These are phyloP conservation scores for Polyommatus iphigenia DNA, from an alignment of 2,888 invertebrate genomes.

Conservation along the genomic window DNA sequence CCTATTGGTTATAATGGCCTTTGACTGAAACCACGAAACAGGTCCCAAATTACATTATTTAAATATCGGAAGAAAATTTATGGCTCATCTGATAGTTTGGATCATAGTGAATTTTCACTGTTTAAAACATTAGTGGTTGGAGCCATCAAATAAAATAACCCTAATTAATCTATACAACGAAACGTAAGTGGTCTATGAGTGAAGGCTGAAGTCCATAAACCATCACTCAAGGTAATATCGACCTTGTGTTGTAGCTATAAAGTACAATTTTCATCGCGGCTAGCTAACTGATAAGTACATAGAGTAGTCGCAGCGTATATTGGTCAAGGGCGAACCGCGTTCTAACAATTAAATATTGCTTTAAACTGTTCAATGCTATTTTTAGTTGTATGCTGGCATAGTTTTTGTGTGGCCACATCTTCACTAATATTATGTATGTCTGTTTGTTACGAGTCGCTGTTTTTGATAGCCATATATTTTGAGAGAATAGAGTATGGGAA, in stretches of 20 bases:
- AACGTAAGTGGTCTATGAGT: slow-evolving; percentile 23
- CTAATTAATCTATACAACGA: neutral
- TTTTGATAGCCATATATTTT: neutral
- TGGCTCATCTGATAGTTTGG: neutral
- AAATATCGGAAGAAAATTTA: too few species aligned
- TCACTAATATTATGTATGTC: neutral
- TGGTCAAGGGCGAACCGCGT: slow-evolving; percentile 26
- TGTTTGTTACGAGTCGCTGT: neutral
- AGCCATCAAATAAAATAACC: slow-evolving; percentile 21
- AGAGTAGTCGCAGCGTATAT: slow-evolving; percentile 12
- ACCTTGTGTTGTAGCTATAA: neutral
- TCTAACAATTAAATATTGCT: slow-evolving; percentile 29
- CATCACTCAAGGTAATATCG: neutral
- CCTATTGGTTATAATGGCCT: too few species aligned
- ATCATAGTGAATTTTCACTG: neutral
- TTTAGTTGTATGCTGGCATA: slow-evolving; percentile 5
- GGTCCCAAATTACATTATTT: too few species aligned
- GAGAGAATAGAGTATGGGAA: too few species aligned
- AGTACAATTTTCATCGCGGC: neutral
- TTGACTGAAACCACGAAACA: too few species aligned
- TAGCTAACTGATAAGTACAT: slow-evolving; percentile 21
- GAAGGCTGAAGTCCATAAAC: slow-evolving; percentile 21
- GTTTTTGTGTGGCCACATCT: neutral
- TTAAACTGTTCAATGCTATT: slow-evolving; percentile 23
- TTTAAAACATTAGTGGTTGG: neutral